Percentiles rank a stretch among this genome's conserved stretches.
phyloP scores from a whole-genome alignment of 2,113 vertebrate species.

The Ivindomyrus marchei region DNA sequence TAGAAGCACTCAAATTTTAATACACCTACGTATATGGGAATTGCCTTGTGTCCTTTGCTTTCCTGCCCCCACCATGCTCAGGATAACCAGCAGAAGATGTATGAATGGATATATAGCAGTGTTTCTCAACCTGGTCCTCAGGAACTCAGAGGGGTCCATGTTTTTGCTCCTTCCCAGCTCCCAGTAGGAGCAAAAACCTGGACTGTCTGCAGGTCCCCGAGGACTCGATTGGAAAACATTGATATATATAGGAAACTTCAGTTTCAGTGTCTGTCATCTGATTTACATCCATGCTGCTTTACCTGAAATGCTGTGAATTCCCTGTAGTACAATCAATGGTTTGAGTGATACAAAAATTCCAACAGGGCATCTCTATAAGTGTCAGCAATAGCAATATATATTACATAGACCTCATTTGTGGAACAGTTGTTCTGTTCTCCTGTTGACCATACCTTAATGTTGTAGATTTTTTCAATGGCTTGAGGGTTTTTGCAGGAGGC shows the following conservation, averaged over 20 bases:
- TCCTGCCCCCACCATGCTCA: neutral
- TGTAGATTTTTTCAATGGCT: constrained; percentile 79
- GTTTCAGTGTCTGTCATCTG: neutral
- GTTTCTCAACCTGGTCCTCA: neutral
- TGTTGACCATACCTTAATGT: constrained; percentile 68
- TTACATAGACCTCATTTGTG: neutral
- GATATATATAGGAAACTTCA: neutral
- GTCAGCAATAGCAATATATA: neutral
- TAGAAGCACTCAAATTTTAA: constrained; percentile 2
- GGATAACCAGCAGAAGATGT: neutral
- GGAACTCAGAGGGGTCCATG: neutral
- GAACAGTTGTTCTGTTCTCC: neutral
- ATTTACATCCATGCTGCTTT: neutral
- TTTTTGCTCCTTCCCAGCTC: neutral
- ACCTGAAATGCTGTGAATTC: neutral
- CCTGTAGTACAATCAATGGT: neutral
- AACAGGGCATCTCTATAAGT: neutral
- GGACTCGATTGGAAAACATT: neutral
- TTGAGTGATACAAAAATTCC: neutral
- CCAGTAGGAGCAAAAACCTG: neutral
- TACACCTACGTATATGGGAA: neutral
- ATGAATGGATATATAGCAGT: neutral
- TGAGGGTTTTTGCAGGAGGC: constrained; percentile 79
- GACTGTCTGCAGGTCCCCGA: neutral
- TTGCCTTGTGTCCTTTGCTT: neutral